phyloP scores from a whole-genome alignment of 2,888 invertebrate genomes.

The Ischnura elegans region DNA sequence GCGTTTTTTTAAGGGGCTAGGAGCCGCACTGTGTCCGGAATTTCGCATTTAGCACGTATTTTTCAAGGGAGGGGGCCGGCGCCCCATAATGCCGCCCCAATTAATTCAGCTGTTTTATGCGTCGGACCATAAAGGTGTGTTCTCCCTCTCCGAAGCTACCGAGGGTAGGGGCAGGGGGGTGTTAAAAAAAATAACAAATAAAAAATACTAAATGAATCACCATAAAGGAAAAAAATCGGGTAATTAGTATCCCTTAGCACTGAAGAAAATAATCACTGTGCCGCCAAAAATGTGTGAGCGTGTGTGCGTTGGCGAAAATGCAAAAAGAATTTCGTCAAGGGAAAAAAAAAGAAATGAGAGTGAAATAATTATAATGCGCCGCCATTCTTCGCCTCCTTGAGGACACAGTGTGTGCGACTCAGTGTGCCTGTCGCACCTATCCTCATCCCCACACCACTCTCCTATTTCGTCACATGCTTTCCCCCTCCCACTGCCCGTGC shows the following conservation, averaged over 20 bases:
- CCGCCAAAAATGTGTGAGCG: neutral
- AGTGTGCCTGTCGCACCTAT: neutral
- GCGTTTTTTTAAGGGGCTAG: neutral
- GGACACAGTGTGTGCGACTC: neutral
- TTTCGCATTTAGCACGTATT: constrained; percentile 57
- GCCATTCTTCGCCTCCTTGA: neutral
- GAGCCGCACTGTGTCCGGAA: neutral
- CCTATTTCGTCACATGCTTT: neutral
- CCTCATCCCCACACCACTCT: neutral
- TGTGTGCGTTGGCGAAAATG: too few species aligned
- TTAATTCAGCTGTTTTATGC: constrained; percentile 64
- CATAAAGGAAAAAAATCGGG: neutral
- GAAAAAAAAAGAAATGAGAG: neutral
- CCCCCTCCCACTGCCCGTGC: neutral
- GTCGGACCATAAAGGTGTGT: constrained; percentile 34
- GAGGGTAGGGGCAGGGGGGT: neutral
- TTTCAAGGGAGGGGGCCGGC: neutral
- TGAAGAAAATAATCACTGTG: constrained; percentile 26
- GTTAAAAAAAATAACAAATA: neutral
- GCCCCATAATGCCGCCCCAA: constrained; percentile 44
- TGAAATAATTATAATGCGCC: constrained; percentile 10
- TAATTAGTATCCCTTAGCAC: constrained; percentile 49
- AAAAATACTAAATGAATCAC: neutral
- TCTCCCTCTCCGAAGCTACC: neutral
- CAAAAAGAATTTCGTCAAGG: neutral